Evolutionary conservation across 2,797 vertebrate species (phyloP).

Genomic region (Macrochelys suwanniensis): DNA sequence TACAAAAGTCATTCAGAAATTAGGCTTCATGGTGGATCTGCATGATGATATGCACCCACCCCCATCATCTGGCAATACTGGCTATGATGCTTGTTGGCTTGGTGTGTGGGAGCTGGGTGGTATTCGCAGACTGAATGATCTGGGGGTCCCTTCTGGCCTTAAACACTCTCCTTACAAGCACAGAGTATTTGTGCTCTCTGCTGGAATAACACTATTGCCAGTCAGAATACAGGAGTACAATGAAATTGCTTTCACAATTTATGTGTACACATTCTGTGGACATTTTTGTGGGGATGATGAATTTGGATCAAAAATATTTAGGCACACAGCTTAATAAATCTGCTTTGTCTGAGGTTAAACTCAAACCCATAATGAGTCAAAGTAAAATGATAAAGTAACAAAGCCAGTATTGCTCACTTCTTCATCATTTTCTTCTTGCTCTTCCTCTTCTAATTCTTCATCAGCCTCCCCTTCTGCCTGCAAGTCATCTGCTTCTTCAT

Average conservation of each 20-base stretch:
- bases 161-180: neutral
- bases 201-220: neutral
- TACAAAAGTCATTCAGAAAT: neutral
- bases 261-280: neutral
- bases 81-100: neutral
- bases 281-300: neutral
- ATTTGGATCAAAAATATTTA: neutral
- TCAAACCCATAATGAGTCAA: slow-evolving; percentile 20
- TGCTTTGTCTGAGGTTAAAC: neutral
- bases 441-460: slow-evolving; percentile 69
- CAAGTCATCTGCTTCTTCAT: slow-evolving; percentile 88
- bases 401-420: slow-evolving; percentile 69
- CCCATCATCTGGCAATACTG: neutral
- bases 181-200: neutral
- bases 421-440: slow-evolving; percentile 71
- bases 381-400: neutral
- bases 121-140: too few relatives aligned
- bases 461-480: slow-evolving; percentile 81
- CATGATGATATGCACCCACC: neutral
- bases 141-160: too few relatives aligned
- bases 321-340: neutral
- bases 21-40: neutral
- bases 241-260: neutral
- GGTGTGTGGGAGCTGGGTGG: too few relatives aligned
- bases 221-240: neutral